These are phyloP conservation scores for Taenioides sp. DNA, from an alignment of 2,797 vertebrate genomes.

Conservation along the genomic window DNA sequence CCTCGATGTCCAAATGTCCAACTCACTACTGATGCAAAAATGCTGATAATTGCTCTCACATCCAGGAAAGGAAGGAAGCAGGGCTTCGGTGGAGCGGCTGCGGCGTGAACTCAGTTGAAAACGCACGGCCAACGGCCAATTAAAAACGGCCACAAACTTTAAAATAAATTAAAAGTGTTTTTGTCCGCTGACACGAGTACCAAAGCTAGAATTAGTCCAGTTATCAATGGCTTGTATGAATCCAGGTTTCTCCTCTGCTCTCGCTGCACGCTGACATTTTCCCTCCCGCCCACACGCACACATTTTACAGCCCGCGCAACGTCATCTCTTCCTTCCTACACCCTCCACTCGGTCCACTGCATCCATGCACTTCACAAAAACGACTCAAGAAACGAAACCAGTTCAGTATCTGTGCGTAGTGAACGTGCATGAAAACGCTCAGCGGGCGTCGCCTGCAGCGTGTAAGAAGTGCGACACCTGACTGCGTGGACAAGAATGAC, in stretches of 20 bases:
- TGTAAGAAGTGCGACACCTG: slow-evolving; percentile 78
- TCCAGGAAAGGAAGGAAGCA: slow-evolving; percentile 57
- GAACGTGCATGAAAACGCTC: slow-evolving; percentile 18
- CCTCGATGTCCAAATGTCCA: slow-evolving; percentile 51
- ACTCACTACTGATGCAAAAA: slow-evolving; percentile 35
- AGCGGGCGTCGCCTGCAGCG: slow-evolving; percentile 66
- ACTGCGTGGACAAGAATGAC: slow-evolving; percentile 81
- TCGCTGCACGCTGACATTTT: slow-evolving; percentile 55
- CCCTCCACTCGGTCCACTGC: slow-evolving; percentile 14
- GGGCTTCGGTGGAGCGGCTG: slow-evolving; percentile 13
- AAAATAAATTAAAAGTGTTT: background rate
- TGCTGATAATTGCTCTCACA: slow-evolving; percentile 39
- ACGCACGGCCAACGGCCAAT: background rate
- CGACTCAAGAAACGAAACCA: slow-evolving; percentile 21
- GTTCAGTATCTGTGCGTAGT: slow-evolving; percentile 20
- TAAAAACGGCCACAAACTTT: slow-evolving; percentile 33
- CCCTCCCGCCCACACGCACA: slow-evolving; percentile 63
- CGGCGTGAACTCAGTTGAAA: slow-evolving; percentile 12
- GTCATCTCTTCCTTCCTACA: slow-evolving; percentile 43
- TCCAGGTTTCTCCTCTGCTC: slow-evolving; percentile 27
- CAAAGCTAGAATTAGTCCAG: slow-evolving; percentile 19
- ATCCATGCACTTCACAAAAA: slow-evolving; percentile 10
- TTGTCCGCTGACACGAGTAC: background rate
- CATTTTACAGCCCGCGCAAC: slow-evolving; percentile 33
- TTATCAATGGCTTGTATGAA: slow-evolving; percentile 16